Conservation (phyloP, 2,797 vertebrate species). For the Acanthurus lineatus region DNA sequence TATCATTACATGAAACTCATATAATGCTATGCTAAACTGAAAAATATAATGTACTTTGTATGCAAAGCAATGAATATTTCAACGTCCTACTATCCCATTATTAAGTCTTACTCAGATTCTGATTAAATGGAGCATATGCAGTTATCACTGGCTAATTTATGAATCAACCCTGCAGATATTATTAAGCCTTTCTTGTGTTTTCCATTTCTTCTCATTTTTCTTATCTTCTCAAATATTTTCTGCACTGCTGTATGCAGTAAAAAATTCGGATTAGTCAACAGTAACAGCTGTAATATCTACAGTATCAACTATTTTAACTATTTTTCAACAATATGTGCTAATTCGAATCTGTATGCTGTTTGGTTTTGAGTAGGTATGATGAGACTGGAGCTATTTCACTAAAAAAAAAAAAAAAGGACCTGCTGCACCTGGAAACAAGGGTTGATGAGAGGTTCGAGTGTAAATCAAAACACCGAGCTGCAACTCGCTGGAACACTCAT, state of each 20-base stretch:
- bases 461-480: background rate
- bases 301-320: background rate
- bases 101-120: too few relatives aligned
- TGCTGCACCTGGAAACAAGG: background rate
- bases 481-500: background rate
- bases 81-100: too few relatives aligned
- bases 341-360: background rate
- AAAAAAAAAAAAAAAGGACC: background rate
- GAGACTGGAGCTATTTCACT: too few relatives aligned
- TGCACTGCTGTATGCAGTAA: background rate
- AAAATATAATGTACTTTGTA: too few relatives aligned
- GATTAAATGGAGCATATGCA: too few relatives aligned
- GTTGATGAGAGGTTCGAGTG: background rate
- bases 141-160: too few relatives aligned
- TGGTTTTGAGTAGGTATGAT: background rate
- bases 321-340: background rate
- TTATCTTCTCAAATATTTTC: constrained; percentile 9
- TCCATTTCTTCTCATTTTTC: constrained; percentile 5
- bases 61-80: too few relatives aligned
- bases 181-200: constrained; percentile 1
- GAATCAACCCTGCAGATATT: constrained; percentile 22
- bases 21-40: too few relatives aligned
- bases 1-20: too few relatives aligned
- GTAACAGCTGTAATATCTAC: background rate
- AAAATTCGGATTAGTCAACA: background rate